Evolutionary conservation across 2,113 vertebrate species (phyloP).

Genomic region (Ptilorrhoa leucosticta): DNA sequence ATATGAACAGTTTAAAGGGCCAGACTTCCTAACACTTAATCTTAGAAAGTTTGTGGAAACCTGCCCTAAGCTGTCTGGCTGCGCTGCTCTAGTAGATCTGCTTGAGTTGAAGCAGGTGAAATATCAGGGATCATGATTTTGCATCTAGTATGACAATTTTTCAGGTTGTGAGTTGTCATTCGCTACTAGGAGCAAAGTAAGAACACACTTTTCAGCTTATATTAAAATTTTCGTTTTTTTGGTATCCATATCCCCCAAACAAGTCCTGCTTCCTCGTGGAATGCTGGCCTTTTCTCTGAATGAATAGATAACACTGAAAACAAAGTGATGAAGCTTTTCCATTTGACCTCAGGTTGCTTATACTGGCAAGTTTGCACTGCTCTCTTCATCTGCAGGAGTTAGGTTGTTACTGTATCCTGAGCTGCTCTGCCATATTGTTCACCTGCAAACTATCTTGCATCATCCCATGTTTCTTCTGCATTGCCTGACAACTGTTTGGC

Average conservation of each 20-base stretch:
- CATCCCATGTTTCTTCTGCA: neutral
- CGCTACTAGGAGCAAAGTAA: neutral
- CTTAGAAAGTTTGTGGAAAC: neutral
- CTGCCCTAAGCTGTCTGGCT: neutral
- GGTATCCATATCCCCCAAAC: neutral
- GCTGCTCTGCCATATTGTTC: neutral
- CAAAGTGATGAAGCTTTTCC: neutral
- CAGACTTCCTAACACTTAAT: neutral
- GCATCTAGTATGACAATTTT: neutral
- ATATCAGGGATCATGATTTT: neutral
- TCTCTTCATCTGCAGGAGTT: neutral
- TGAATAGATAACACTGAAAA: neutral
- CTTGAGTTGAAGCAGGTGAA: neutral
- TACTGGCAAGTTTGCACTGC: neutral
- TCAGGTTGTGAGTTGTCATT: neutral
- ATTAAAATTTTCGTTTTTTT: conserved; percentile 9
- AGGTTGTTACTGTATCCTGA: fast-evolving
- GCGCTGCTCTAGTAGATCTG: neutral
- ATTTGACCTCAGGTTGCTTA: neutral
- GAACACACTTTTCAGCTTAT: neutral
- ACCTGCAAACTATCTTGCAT: neutral
- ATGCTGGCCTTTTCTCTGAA: neutral
- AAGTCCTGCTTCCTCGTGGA: neutral
- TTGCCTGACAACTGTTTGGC: neutral
- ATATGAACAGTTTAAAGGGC: neutral